Evolutionary conservation across 2,113 vertebrate genomes (phyloP).

Genomic region (Orientallactaga bullata): DNA sequence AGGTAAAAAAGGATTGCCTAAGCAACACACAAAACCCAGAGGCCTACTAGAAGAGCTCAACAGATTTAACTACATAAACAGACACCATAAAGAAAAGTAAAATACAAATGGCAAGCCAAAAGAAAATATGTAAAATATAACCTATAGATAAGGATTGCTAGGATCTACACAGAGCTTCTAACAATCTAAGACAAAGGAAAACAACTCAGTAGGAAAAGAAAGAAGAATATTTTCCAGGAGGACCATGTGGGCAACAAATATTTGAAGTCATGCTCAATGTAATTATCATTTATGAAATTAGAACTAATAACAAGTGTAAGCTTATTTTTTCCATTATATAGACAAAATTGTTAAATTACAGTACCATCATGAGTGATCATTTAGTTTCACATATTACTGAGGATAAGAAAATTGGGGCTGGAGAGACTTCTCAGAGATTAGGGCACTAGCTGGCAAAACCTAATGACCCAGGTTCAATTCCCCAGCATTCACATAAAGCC

Average conservation of each 20-base stretch:
- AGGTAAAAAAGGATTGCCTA: neutral
- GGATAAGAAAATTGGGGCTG: neutral
- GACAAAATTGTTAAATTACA: neutral
- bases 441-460: no score
- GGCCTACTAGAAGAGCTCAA: neutral
- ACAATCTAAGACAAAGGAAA: neutral
- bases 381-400: neutral
- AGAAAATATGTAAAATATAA: slow-evolving; percentile 5
- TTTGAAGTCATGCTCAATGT: neutral
- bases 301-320: slow-evolving; percentile 19
- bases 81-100: neutral
- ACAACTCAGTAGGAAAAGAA: neutral
- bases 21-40: neutral
- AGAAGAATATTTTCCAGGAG: neutral
- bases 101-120: neutral
- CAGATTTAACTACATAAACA: neutral
- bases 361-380: neutral
- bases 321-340: neutral
- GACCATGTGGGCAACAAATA: neutral
- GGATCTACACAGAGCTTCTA: neutral
- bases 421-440: no score
- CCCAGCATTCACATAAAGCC: no score
- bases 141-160: neutral
- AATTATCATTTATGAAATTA: slow-evolving; percentile 18
- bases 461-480: no score